Percentiles rank a stretch among this genome's conserved stretches.
phyloP scores from a whole-genome alignment of 1,140 invertebrate species.

The Nasonia longicornis region DNA sequence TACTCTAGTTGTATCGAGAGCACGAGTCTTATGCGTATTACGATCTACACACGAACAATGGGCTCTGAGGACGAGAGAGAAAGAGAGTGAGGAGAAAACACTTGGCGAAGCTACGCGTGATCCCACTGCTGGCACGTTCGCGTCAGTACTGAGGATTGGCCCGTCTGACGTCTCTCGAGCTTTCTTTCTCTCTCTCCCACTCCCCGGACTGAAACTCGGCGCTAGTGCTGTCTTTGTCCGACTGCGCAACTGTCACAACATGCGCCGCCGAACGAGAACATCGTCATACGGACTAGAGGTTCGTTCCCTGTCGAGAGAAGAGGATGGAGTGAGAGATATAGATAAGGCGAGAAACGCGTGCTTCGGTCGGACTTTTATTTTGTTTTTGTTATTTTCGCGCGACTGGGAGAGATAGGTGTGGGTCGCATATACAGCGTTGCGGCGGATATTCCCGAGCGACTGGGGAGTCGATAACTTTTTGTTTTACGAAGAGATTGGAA shows the following conservation, averaged over 20 bases:
- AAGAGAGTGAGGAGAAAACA: not conserved
- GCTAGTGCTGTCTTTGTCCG: not conserved
- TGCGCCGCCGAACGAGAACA: not conserved
- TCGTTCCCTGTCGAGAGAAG: not conserved
- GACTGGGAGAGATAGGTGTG: too few relatives aligned
- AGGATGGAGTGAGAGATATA: not conserved
- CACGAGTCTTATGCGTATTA: not conserved
- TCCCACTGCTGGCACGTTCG: not conserved
- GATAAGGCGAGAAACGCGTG: too few relatives aligned
- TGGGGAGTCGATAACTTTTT: too few relatives aligned
- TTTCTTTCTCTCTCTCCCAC: not conserved
- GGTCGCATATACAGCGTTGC: too few relatives aligned
- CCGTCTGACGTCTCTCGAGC: not conserved
- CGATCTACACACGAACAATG: not conserved
- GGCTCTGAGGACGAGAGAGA: not conserved
- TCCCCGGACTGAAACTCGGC: not conserved
- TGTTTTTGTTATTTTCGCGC: too few relatives aligned
- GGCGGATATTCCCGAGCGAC: too few relatives aligned
- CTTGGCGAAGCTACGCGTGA: not conserved
- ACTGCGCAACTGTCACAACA: constrained; percentile 6
- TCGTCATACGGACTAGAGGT: not conserved
- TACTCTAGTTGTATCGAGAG: too few relatives aligned
- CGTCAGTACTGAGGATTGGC: not conserved
- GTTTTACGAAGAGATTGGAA: too few relatives aligned
- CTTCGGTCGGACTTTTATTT: too few relatives aligned